Evolutionary conservation across 2,113 vertebrate species (phyloP), one percentile per base, ranked within the genome.

Genomic region (Rhynchomys soricoides): DNA sequence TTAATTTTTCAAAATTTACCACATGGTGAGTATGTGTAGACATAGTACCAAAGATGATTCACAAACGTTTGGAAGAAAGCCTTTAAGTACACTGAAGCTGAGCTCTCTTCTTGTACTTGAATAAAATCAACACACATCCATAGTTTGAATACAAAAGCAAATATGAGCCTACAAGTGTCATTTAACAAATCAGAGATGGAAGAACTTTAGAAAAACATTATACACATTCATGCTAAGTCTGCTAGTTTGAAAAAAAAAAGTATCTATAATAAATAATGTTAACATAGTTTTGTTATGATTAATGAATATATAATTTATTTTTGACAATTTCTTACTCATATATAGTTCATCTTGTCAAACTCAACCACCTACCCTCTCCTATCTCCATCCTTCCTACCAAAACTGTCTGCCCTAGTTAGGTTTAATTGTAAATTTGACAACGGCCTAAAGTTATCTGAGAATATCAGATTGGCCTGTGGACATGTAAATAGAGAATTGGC

Each of bases 191-290:
- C 21, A 40, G 73, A 90, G 7, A 71, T 29, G 78, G 70, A 43
- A 96, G 4, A 91, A 40, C 64, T 66, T 52, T 86, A 68, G 15
- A 70, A 79, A 94, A 95, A 48, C 22, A n/a, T 16, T 62, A 68
- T 31, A 77, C 4, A 48, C 17, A 74, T 73, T 86, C 31, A 85
- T 74, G 11, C 26, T 31, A 64, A 66, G 13, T 43, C 31, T 8
- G 75, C 66, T 66, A 26, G 45, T 92, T 62, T 74, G 10, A 86
- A 92, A 93, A 82, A 93, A 82, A 52, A 4, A 57, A 24, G 40
- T 89, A 74, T 66, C 74, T 93, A 87, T 62, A 94, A 21, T 13
- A 86, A 89, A 88, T 82, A 74, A 64, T 78, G 22, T 16, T 79
- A 55, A 43, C 21, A 90, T 64, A 5, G 3, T 90, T 55, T 79